Percentiles rank a stretch among this genome's conserved stretches.
These are phyloP conservation scores for Amblyraja radiata DNA, from an alignment of 2,797 vertebrate species.

Conservation along the genomic window DNA sequence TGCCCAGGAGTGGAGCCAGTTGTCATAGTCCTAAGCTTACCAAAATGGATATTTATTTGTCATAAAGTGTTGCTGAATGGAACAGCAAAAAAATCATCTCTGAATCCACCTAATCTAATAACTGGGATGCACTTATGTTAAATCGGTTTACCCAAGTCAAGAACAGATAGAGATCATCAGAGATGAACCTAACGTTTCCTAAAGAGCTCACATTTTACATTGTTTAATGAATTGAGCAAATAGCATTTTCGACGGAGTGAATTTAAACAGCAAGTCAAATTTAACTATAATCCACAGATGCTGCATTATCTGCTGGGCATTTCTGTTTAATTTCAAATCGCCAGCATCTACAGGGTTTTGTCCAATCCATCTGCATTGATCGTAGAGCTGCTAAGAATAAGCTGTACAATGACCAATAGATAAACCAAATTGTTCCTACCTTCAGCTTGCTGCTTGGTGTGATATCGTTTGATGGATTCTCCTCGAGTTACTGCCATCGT, in stretches of 20 bases:
- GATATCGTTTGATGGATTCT: slow-evolving; percentile 59
- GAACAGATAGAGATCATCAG: too few relatives aligned
- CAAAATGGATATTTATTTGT: background rate
- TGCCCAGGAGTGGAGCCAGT: background rate
- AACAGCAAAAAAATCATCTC: background rate
- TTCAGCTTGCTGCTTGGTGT: slow-evolving; percentile 66
- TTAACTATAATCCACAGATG: background rate
- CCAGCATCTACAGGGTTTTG: too few relatives aligned
- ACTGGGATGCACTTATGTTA: background rate
- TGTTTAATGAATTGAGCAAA: background rate
- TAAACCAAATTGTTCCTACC: slow-evolving; percentile 47
- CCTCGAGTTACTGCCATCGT: slow-evolving; percentile 58
- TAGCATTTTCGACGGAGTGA: background rate
- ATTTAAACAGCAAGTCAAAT: background rate
- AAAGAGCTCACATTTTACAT: background rate
- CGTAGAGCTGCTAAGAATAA: too few relatives aligned
- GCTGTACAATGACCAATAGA: background rate
- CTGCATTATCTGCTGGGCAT: too few relatives aligned
- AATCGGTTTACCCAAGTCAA: background rate
- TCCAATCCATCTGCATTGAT: background rate
- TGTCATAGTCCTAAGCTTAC: background rate
- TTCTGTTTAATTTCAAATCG: too few relatives aligned
- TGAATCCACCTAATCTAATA: background rate
- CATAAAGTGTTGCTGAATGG: background rate
- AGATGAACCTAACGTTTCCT: background rate